Percentiles rank a stretch among this genome's conserved stretches.
Conservation (phyloP, 2,888 invertebrate species). For the Sepioteuthis lessoniana region DNA sequence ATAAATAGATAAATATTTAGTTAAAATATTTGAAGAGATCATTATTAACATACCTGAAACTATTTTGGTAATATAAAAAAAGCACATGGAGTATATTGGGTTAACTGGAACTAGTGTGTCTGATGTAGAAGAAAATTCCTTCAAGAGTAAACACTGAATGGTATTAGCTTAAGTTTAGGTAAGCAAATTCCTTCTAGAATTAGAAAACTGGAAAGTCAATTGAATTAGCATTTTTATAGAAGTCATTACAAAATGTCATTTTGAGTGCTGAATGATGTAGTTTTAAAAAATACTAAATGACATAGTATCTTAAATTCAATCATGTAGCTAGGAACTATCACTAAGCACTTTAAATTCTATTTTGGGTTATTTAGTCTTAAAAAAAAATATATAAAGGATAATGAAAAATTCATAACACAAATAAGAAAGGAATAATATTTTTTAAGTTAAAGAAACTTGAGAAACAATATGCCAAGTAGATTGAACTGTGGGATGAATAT, state of each 20-base stretch:
- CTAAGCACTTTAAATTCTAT: too few species aligned
- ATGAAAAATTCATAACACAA: too few species aligned
- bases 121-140: slow-evolving; percentile 20
- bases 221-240: background rate
- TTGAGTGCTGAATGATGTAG: background rate
- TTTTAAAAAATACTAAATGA: background rate
- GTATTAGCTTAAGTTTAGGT: slow-evolving; percentile 4
- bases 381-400: too few species aligned
- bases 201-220: slow-evolving; percentile 21
- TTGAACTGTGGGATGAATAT: too few species aligned
- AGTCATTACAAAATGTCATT: background rate
- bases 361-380: too few species aligned
- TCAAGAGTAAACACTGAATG: slow-evolving; percentile 33
- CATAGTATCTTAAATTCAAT: too few species aligned
- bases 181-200: slow-evolving; percentile 33
- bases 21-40: background rate
- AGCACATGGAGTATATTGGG: background rate
- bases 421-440: too few species aligned
- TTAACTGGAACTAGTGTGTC: background rate
- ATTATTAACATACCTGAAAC: background rate
- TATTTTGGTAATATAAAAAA: background rate
- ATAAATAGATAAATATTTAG: too few species aligned
- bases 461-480: too few species aligned
- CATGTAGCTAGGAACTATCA: too few species aligned
- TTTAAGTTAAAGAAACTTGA: too few species aligned